A percentile compares a stretch with the other conserved stretches of the same genome.
These are phyloP conservation scores for Drosophila bifasciata DNA, from an alignment of 1,140 invertebrate species.

Conservation along the genomic window DNA sequence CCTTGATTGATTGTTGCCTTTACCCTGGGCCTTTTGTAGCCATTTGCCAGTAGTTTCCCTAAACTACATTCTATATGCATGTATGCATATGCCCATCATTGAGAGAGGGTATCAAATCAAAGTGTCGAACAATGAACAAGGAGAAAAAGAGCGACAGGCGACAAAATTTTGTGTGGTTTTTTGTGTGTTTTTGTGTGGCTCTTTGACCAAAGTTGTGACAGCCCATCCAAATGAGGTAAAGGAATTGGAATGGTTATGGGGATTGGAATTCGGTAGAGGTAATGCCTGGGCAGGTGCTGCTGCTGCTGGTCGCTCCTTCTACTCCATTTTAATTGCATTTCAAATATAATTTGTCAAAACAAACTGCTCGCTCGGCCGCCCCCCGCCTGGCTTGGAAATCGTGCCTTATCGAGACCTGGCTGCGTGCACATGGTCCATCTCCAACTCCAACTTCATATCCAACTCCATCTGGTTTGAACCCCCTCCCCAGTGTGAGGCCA, in stretches of 20 bases:
- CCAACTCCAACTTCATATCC: not conserved
- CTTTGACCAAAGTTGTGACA: slow-evolving; percentile 54
- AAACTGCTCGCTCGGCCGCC: too few relatives aligned
- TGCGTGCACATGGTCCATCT: slow-evolving; percentile 41
- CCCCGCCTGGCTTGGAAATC: too few relatives aligned
- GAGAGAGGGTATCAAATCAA: slow-evolving; percentile 35
- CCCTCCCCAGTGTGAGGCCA: too few relatives aligned
- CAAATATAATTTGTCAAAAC: slow-evolving; percentile 68
- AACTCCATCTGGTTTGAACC: not conserved
- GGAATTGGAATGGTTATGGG: slow-evolving; percentile 1
- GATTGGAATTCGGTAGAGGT: slow-evolving; percentile 8
- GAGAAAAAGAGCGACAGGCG: slow-evolving; percentile 15
- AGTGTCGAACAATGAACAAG: slow-evolving; percentile 9
- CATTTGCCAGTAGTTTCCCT: not conserved
- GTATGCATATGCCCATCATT: not conserved
- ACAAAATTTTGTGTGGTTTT: slow-evolving; percentile 29
- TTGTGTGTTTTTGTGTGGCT: slow-evolving; percentile 27
- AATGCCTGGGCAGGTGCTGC: slow-evolving; percentile 16
- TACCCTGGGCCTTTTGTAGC: too few relatives aligned
- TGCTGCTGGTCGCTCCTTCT: not conserved
- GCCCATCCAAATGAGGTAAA: slow-evolving; percentile 26
- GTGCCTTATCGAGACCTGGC: slow-evolving; percentile 64
- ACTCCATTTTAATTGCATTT: slow-evolving; percentile 49
- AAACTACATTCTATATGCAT: not conserved
- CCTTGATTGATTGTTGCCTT: not conserved